Evolutionary conservation across 2,888 invertebrate genomes (phyloP).

Genomic region (Sphaerophoria rueppellii): DNA sequence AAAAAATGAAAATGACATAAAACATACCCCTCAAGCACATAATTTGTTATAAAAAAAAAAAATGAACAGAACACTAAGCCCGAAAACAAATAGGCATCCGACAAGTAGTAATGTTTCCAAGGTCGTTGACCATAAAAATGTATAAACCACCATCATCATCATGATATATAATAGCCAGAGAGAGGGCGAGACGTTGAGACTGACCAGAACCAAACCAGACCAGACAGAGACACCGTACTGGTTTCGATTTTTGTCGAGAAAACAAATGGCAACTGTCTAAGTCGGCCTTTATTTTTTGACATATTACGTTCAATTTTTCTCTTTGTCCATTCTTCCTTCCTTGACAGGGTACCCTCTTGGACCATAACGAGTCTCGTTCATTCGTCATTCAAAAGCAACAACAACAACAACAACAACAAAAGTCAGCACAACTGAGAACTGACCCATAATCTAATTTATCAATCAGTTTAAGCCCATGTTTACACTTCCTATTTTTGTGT

Average conservation of each 20-base stretch:
- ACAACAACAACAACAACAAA: conserved; percentile 25
- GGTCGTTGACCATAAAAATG: conserved; percentile 70
- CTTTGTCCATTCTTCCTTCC: conserved; percentile 54
- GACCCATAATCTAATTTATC: conserved; percentile 74
- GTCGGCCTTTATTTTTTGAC: conserved; percentile 70
- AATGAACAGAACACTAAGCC: conserved; percentile 11
- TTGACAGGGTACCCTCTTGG: conserved; percentile 1
- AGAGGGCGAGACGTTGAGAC: conserved; percentile 42
- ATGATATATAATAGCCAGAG: conserved; percentile 35
- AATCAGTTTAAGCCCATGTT: conserved; percentile 73
- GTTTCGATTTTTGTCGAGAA: conserved; percentile 35
- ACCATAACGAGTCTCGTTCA: conserved; percentile 31
- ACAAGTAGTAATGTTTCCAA: conserved; percentile 65
- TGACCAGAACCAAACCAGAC: conserved; percentile 51
- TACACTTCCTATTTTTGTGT: conserved; percentile 69
- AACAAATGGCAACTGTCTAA: conserved; percentile 73
- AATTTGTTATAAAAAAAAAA: conserved; percentile 49
- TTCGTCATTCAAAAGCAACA: conserved; percentile 52
- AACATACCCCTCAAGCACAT: conserved; percentile 64
- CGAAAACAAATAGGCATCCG: conserved; percentile 20
- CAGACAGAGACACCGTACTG: conserved; percentile 60
- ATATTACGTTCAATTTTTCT: conserved; percentile 72
- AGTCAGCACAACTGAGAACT: conserved; percentile 61
- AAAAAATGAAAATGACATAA: conserved; percentile 67
- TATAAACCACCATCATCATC: conserved; percentile 39